Base-by-base conservation (phyloP, 2,113 vertebrate species). In the Dolichotis patagonum region DNA sequence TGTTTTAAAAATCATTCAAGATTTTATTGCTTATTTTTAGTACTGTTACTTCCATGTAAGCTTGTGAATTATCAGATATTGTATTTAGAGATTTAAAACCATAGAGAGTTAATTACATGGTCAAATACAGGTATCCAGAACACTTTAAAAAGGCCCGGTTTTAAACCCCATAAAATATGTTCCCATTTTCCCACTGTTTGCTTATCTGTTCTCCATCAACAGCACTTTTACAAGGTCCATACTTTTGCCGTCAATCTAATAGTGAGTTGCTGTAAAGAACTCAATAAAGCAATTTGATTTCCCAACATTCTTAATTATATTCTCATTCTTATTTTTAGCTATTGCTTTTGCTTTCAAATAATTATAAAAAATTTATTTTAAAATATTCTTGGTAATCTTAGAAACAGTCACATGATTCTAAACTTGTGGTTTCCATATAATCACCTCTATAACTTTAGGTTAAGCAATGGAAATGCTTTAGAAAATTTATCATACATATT, bases 171-270 rank as follows among this genome's bases (percentile, higher is more conserved):
- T 89, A 69, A 71, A 71, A 71, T 69, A 85, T 46, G 30, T 82
- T 46, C 26, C 60, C 62, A 43, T 87, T 87, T 89, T n/a, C 38
- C 43, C 17, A 62, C 5, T 7, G 28, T 56, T 96, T 83, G 32
- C 46, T 96, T 90, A 80, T 84, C 67, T 97, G 83, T 1, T 85
- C 93, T 96, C 69, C 80, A 90, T 93, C 83, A 97, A 60, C 49
- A 41, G 35, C 43, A 92, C 38, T 80, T 95, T 96, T 96, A 88
- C 60, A 95, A 95, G 41, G 62, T 83, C 78, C 56, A 96, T 85
- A 60, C 94, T 95, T 92, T 90, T 67, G 28, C n/a, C 49, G 17
- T 56, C n/a, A 88, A 49, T 85, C 90, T 78, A 97, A 92, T 81
- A 95, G 28, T 35, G 35, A 90, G 35, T 84, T 92, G 30, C 65